Conservation (phyloP, 1,140 invertebrate genomes). For the Lamellibrachia luymesi region DNA sequence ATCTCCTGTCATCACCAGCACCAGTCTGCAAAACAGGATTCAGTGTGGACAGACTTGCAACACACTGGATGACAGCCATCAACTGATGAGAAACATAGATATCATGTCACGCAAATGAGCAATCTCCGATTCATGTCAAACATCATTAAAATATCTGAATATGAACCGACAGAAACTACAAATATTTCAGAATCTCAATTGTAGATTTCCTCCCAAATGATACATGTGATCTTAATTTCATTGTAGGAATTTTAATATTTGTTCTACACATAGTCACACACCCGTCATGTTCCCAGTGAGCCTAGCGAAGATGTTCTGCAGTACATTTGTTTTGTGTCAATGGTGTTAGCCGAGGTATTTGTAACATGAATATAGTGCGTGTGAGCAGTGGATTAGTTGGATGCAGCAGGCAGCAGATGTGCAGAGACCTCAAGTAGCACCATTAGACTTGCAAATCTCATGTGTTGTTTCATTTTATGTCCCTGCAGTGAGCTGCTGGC, state of each 20-base stretch:
- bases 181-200: too few relatives aligned
- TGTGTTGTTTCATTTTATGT: slow-evolving; percentile 1
- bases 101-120: not conserved
- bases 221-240: too few relatives aligned
- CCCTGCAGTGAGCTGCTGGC: not conserved
- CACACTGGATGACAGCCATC: not conserved
- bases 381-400: not conserved
- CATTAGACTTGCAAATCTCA: not conserved
- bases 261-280: too few relatives aligned
- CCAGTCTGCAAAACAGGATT: not conserved
- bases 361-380: not conserved
- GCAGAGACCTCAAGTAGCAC: not conserved
- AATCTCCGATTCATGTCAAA: too few relatives aligned
- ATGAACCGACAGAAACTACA: too few relatives aligned
- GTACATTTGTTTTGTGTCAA: not conserved
- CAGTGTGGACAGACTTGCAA: not conserved
- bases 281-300: too few relatives aligned
- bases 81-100: not conserved
- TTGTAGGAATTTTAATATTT: too few relatives aligned
- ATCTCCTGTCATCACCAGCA: not conserved
- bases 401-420: not conserved
- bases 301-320: not conserved
- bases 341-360: not conserved
- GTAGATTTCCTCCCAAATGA: too few relatives aligned
- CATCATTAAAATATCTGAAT: too few relatives aligned